Evolutionary conservation across 2,113 vertebrate species (phyloP).

Genomic region (Larimichthys polyactis): DNA sequence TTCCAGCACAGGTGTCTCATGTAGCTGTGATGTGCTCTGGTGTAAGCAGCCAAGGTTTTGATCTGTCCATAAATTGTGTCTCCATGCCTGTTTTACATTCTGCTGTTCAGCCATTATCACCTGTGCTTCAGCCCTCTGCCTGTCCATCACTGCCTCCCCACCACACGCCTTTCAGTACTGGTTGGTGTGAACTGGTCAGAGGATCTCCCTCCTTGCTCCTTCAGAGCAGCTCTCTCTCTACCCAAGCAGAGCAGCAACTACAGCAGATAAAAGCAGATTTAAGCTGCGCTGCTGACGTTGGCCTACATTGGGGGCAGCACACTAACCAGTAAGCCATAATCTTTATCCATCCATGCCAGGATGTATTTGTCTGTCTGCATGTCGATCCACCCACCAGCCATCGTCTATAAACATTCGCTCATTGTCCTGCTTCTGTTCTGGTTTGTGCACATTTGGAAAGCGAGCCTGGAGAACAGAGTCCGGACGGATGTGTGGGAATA

Average conservation of each 20-base stretch:
- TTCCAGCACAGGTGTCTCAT: slow-evolving; percentile 8
- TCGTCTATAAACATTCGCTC: neutral
- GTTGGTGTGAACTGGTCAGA: neutral
- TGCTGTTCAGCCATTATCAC: neutral
- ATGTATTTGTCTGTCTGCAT: slow-evolving; percentile 24
- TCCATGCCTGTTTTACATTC: slow-evolving; percentile 5
- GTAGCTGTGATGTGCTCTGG: slow-evolving; percentile 33
- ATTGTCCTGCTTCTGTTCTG: neutral
- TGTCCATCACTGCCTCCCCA: neutral
- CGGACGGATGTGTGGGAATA: slow-evolving; percentile 5
- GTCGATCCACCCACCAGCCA: neutral
- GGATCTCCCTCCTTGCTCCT: neutral
- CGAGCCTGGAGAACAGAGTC: neutral
- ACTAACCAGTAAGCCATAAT: slow-evolving; percentile 47
- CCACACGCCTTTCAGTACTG: neutral
- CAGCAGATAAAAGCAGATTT: slow-evolving; percentile 65
- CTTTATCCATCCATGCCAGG: slow-evolving; percentile 34
- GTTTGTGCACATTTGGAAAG: neutral
- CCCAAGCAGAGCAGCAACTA: neutral
- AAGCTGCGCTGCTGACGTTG: slow-evolving; percentile 54
- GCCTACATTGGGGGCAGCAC: slow-evolving; percentile 38
- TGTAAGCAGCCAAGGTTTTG: neutral
- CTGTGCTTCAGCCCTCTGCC: neutral
- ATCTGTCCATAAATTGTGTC: slow-evolving; percentile 19
- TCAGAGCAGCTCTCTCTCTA: neutral